Evolutionary conservation across 2,113 vertebrate species (phyloP).

Genomic region (Phaethon lepturus): DNA sequence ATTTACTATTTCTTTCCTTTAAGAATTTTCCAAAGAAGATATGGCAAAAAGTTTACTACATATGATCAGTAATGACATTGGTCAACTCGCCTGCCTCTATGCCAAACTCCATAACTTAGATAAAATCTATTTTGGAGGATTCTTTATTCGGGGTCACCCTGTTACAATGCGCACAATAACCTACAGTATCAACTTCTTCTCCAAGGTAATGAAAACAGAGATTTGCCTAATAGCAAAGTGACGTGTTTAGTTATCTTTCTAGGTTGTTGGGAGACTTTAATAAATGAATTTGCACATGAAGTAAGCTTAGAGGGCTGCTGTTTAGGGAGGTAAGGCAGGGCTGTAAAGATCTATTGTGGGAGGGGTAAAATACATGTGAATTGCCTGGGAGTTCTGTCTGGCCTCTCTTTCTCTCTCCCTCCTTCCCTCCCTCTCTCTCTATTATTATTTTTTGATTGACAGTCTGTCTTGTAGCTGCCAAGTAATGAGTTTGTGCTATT

Average conservation of each 20-base stretch:
- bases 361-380: constrained; percentile 27
- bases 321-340: constrained; percentile 17
- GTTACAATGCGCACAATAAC: constrained; percentile 99
- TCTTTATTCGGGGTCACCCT: constrained; percentile 96
- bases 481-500: constrained; percentile 8
- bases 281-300: not conserved
- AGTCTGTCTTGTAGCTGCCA: constrained; percentile 30
- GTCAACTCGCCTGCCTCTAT: constrained; percentile 96
- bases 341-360: not conserved
- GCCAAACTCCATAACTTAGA: constrained; percentile 89
- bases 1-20: not conserved
- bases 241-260: not conserved
- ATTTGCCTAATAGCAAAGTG: not conserved
- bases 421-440: not conserved
- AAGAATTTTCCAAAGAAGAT: constrained; percentile 96
- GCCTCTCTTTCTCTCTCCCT: not conserved
- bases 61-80: constrained; percentile 99
- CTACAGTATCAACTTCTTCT: constrained; percentile 99
- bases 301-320: not conserved
- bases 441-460: constrained; percentile 21
- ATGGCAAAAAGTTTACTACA: constrained; percentile 98
- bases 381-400: constrained; percentile 29
- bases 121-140: constrained; percentile 95
- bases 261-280: not conserved
- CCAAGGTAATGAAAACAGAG: constrained; percentile 81